Base-by-base conservation (phyloP, 2,888 invertebrate genomes). In the Bombyx huttoni region DNA sequence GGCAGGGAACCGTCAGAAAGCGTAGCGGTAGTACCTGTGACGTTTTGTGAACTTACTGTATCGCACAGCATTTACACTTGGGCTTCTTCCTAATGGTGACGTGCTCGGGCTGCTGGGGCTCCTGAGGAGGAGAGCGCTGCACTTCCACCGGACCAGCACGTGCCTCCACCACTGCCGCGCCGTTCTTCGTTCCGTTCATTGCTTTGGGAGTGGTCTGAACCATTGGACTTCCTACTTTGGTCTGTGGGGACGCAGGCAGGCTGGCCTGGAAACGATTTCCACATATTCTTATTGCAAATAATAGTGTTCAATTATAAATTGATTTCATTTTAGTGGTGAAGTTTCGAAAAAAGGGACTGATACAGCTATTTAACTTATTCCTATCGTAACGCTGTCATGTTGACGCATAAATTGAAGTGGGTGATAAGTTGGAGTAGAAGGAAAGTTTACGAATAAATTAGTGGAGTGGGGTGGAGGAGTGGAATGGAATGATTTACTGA, bases 11-110 rank as follows among this genome's bases (percentile, higher is more conserved):
- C 54, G 47, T 58, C 53, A 53, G 56, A 53, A 75, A 77, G 76
- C 78, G 64, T 61, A 67, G 74, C 65, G 40, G 72, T 74, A 69
- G 76, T 76, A 73, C 74, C 67, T 74, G 78, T 69, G 68, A 47
- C 13, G 49, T n/a, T 48, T 0, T 8, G 49, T 51, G 46, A 51
- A 50, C 49, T 91, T 95, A 96, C 92, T 96, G 96, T 81, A 96
- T 91, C 79, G 95, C 95, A 91, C 97, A 97, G 91, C 97, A 97
- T 84, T 95, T 94, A 92, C 96, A 96, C 90, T 96, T 96, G 86
- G 95, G 95, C 90, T 96, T 97, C 91, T 97, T 97, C 91, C 97
- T 96, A 78, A 97, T 92, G 77, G 95, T 94, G 74, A 97, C 95
- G 83, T 95, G 96, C 83, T 97, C 97, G 62, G 96, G 94, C 83